phyloP scores from a whole-genome alignment of 2,888 invertebrate genomes.

The Napeogenes inachia region DNA sequence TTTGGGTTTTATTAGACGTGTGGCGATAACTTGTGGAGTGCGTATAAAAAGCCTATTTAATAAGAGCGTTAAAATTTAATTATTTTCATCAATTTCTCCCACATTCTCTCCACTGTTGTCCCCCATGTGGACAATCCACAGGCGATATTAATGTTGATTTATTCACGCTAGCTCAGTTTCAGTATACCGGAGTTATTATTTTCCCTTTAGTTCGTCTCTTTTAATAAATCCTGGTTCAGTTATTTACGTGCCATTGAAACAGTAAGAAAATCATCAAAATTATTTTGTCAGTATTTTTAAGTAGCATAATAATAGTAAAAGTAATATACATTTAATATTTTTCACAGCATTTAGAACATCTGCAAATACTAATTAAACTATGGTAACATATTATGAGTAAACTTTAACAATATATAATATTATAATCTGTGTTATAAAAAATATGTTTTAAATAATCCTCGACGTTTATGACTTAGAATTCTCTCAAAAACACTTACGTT shows the following conservation, averaged over 20 bases:
- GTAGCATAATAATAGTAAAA: not conserved
- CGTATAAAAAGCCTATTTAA: slow-evolving; percentile 17
- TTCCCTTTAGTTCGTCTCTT: slow-evolving; percentile 6
- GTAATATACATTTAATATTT: no score
- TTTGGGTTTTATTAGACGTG: slow-evolving; percentile 37
- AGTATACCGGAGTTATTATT: slow-evolving; percentile 17
- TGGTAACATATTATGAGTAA: no score
- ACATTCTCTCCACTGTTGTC: slow-evolving; percentile 26
- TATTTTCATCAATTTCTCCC: slow-evolving; percentile 26
- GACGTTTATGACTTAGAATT: slow-evolving; percentile 6
- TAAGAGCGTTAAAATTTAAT: slow-evolving; percentile 16
- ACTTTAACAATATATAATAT: not conserved
- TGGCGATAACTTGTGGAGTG: slow-evolving; percentile 34
- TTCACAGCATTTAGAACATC: no score
- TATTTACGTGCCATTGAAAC: slow-evolving; percentile 10
- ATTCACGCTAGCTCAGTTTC: slow-evolving; percentile 38
- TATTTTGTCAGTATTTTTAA: slow-evolving; percentile 12
- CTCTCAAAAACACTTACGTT: slow-evolving; percentile 15
- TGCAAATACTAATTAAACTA: no score
- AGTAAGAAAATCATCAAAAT: slow-evolving; percentile 10
- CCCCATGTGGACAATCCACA: slow-evolving; percentile 26
- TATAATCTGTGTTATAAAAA: slow-evolving; percentile 13
- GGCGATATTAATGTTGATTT: slow-evolving; percentile 41
- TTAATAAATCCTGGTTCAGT: not conserved
- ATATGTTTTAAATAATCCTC: not conserved